Conservation (phyloP, 2,113 vertebrate species). For the Pica pica region DNA sequence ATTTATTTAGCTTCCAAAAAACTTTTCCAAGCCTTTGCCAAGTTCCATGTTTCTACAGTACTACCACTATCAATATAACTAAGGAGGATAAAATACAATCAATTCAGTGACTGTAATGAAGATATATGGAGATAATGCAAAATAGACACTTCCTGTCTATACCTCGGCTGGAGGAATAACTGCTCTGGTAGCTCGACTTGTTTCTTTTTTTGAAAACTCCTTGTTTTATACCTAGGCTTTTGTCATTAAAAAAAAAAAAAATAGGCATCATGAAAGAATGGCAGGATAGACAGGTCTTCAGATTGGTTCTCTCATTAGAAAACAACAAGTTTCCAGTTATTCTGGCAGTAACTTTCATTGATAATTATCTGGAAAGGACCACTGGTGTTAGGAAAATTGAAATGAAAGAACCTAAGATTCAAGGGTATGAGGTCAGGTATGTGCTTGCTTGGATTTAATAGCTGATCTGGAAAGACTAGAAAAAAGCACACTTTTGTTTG, state of each 20-base stretch:
- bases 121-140: not conserved
- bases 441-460: not conserved
- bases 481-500: not conserved
- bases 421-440: not conserved
- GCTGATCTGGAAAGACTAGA: not conserved
- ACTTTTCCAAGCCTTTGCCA: not conserved
- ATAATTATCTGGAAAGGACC: not conserved
- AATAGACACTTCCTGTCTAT: not conserved
- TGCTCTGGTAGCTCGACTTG: not conserved
- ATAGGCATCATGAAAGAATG: not conserved
- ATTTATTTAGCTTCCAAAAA: not conserved
- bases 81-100: not conserved
- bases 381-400: not conserved
- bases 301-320: not conserved
- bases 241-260: not conserved
- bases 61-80: not conserved
- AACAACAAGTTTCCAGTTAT: not conserved
- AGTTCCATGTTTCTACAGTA: not conserved
- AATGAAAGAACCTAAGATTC: not conserved
- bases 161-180: not conserved
- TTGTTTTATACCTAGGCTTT: not conserved
- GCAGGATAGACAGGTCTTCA: not conserved
- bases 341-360: not conserved
- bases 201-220: not conserved
- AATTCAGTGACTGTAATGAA: not conserved